Evolutionary conservation across 2,888 invertebrate genomes (phyloP).

Genomic region (Agrotis clavis): DNA sequence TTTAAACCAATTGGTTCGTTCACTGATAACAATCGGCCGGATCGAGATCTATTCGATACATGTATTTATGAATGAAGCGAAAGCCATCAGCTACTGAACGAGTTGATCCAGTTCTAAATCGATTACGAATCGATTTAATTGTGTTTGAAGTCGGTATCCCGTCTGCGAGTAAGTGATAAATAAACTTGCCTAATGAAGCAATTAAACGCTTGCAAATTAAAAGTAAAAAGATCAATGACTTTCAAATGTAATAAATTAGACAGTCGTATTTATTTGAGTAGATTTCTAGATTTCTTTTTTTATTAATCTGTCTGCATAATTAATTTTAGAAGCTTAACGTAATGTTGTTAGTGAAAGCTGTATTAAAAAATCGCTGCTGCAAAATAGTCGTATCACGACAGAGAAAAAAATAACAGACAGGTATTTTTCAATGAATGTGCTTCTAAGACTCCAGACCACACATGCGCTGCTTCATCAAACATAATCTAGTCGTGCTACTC

Average conservation of each 20-base stretch:
- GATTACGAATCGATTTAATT: conserved; percentile 63
- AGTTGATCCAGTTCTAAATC: conserved; percentile 66
- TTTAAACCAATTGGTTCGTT: conserved; percentile 49
- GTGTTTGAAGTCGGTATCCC: conserved; percentile 42
- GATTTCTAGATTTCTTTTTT: conserved; percentile 13
- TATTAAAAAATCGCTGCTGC: too few species aligned
- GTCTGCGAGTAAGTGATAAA: conserved; percentile 41
- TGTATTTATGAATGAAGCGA: conserved; percentile 60
- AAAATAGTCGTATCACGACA: too few species aligned
- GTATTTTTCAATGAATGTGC: too few species aligned
- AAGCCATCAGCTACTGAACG: conserved; percentile 64
- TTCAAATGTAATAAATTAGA: conserved; percentile 6
- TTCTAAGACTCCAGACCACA: background rate
- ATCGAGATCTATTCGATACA: conserved; percentile 52
- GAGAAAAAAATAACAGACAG: too few species aligned
- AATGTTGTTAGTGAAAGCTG: background rate
- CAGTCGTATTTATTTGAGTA: background rate
- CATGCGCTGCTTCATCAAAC: background rate
- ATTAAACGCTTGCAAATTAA: conserved; percentile 43
- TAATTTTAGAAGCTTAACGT: background rate
- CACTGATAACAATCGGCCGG: conserved; percentile 51
- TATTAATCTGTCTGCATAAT: background rate
- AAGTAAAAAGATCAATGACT: conserved; percentile 7
- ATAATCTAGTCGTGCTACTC: conserved; percentile 6
- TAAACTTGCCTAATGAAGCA: conserved; percentile 49